Base-by-base conservation (phyloP, 2,113 vertebrate species). In the Etheostoma spectabile region DNA sequence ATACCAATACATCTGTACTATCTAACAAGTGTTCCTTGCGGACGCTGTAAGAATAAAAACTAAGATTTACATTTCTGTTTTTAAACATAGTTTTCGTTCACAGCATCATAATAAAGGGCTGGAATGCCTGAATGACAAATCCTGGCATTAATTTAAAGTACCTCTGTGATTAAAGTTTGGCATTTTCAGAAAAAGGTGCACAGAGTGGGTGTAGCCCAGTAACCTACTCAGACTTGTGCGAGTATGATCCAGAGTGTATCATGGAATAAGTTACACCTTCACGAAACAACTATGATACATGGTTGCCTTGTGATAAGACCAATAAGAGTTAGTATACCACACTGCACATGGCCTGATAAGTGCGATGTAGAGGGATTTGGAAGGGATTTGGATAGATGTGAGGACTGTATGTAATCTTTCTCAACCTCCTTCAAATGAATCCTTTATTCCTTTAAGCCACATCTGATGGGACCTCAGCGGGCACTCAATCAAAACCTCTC, bases 341-440 rank as follows among this genome's bases (percentile, higher is more conserved):
- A 67, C 83, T 88, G 91, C 92, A 91, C 88, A 89, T 84, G 82
- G 88, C 89, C 93, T 90, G 93, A 94, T 93, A 95, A 94, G 91
- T 94, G 92, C 87, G 94, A 95, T 95, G 93, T 92, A 90, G 92
- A 88, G 89, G 93, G 93, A 93, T 95, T 95, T 94, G 91, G 82
- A 88, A 88, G 83, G 93, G 94, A 94, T 94, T 94, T 93, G 93
- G 90, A 89, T 93, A 93, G 94, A 95, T 93, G 91, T 93, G 91
- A 93, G 89, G 86, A 94, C 92, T 91, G 85, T 88, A 94, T 90
- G 93, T 94, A 94, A 95, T 95, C 91, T 93, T 91, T 93, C 87
- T 89, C 88, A 89, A 88, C 88, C 88, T 90, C 80, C 93, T 94
- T 93, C 92, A 94, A 91, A 93, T 94, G 85, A 94, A 93, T 91